These are phyloP conservation scores for Pachypeltis micranthus DNA, from an alignment of 1,140 invertebrate genomes.

Conservation along the genomic window DNA sequence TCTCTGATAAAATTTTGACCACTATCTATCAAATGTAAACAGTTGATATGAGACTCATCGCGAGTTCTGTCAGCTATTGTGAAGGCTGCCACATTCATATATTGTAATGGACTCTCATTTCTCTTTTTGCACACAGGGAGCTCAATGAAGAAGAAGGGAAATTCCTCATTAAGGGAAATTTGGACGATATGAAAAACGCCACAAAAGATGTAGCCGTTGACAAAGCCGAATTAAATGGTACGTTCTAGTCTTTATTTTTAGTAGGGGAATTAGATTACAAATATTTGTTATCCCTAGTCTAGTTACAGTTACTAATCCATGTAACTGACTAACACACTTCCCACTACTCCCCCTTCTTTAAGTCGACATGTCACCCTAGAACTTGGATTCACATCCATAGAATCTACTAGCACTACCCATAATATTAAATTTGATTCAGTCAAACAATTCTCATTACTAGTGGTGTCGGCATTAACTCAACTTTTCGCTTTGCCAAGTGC, in stretches of 20 bases:
- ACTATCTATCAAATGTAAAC: too few relatives aligned
- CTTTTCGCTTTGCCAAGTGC: too few relatives aligned
- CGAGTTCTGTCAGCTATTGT: too few relatives aligned
- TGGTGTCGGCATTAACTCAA: too few relatives aligned
- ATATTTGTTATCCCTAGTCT: neutral
- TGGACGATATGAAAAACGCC: slow-evolving; percentile 2
- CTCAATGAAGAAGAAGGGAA: slow-evolving; percentile 14
- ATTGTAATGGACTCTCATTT: too few relatives aligned
- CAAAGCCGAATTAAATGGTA: slow-evolving; percentile 8
- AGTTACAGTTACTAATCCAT: neutral
- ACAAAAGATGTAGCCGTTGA: slow-evolving; percentile 14
- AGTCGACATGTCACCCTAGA: neutral
- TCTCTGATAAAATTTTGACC: too few relatives aligned
- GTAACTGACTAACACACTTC: neutral
- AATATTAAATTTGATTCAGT: too few relatives aligned
- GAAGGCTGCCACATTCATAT: too few relatives aligned
- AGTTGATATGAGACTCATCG: too few relatives aligned
- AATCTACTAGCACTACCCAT: too few relatives aligned
- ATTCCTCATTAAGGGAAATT: slow-evolving; percentile 12
- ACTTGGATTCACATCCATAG: too few relatives aligned
- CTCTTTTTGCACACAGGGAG: slow-evolving; percentile 2
- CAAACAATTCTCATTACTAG: too few relatives aligned
- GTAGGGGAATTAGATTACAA: neutral
- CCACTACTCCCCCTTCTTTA: neutral
- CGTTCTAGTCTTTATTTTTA: neutral